Evolutionary conservation across 64 coral and sea anemone genomes (phyloP).

Genomic region (Dendrophyllia cribrosa): DNA sequence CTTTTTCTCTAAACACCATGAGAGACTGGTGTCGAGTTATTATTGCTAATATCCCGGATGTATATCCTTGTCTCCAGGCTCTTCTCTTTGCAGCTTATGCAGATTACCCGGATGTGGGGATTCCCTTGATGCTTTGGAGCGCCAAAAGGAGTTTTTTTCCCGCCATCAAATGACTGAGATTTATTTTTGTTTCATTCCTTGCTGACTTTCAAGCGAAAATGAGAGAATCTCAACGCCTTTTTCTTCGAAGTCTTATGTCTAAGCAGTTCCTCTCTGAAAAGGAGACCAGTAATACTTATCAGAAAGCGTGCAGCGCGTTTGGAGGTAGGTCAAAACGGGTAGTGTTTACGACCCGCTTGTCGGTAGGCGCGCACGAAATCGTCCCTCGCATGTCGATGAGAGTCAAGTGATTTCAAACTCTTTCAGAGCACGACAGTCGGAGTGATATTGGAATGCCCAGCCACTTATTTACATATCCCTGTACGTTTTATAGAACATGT

Average conservation of each 20-base stretch:
- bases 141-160: conserved; percentile 36
- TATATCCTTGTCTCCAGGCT: no score
- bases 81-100: no score
- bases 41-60: conserved; percentile 60
- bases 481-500: no score
- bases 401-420: no score
- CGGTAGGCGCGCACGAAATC: no score
- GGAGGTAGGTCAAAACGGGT: conserved; percentile 59
- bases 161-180: conserved; percentile 44
- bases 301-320: conserved; percentile 59
- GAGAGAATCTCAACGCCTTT: conserved; percentile 81
- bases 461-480: no score
- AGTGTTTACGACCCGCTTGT: no score
- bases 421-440: no score
- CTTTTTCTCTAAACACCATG: conserved; percentile 2
- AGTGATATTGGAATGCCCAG: no score
- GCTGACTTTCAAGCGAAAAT: conserved; percentile 17
- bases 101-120: conserved; percentile 48
- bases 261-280: conserved; percentile 84
- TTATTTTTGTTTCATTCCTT: not conserved
- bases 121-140: conserved; percentile 8
- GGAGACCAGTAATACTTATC: conserved; percentile 63
- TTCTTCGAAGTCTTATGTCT: conserved; percentile 88
- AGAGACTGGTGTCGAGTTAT: conserved; percentile 44
- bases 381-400: no score